Base-by-base conservation (phyloP, 2,797 vertebrate genomes). In the Vireo griseus region DNA sequence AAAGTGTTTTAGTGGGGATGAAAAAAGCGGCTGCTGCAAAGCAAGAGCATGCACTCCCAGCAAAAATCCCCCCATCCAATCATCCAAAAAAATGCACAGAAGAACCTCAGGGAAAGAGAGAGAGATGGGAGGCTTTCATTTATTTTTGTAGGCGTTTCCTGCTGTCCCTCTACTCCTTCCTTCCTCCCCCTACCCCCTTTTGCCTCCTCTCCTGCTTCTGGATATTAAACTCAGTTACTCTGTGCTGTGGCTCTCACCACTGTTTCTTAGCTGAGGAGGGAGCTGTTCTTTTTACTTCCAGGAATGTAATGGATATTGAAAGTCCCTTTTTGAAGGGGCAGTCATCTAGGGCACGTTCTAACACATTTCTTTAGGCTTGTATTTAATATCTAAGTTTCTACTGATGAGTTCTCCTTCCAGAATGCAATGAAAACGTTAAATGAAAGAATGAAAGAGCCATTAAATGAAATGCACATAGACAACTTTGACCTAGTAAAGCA, bases 31-130 rank as follows among this genome's bases (percentile, higher is more conserved):
- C 59, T 66, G 65, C 66, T 95, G 47, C 16, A 42, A 76, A 52
- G n/a, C 5, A 24, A 31, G 44, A 24, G 5, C 2, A 20, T 21
- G 21, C 1, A 0, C 7, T 42, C 12, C 14, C 3, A 8, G 13
- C 33, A n/a, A 37, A 39, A 77, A 86, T 61, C 29, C 20, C 29
- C 4, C 29, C 29, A 44, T 16, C n/a, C 19, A 44, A 42, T 8
- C n/a, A 45, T 14, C 9, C 10, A 22, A 72, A 69, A 75, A 35
- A 3, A 18, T 35, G 21, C 29, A n/a, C 51, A 71, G 42, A 47
- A 55, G 54, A 42, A 14, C 0, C 3, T 7, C 28, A n/a, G 13
- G 20, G 1, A 28, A 33, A 72, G 33, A 4, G 10, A 47, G 4
- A 39, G 37, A 39, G 37, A 10, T 6, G 40, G 10, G 18, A 73